Evolutionary conservation across 2,888 invertebrate genomes (phyloP).

Genomic region (Abrostola tripartita): DNA sequence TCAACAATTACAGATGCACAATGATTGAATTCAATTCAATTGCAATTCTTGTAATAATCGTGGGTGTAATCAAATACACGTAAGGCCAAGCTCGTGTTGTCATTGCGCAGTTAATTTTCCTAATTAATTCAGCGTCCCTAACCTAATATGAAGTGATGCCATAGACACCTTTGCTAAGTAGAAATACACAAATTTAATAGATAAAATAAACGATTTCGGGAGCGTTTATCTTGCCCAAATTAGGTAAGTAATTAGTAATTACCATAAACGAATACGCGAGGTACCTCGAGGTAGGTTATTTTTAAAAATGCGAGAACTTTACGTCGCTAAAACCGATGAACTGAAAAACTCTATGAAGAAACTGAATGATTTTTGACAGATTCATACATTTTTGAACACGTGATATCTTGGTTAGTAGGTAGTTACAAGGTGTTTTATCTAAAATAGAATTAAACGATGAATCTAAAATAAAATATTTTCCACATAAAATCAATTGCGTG

Average conservation of each 20-base stretch:
- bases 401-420: too few relatives aligned
- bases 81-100: slow-evolving; percentile 53
- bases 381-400: too few relatives aligned
- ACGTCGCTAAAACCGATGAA: too few relatives aligned
- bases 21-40: slow-evolving; percentile 64
- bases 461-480: neutral
- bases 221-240: too few relatives aligned
- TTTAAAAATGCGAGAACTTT: too few relatives aligned
- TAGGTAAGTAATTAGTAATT: too few relatives aligned
- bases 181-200: slow-evolving; percentile 10
- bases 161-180: slow-evolving; percentile 27
- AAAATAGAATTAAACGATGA: neutral
- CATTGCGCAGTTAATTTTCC: slow-evolving; percentile 44
- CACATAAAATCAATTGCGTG: slow-evolving; percentile 3
- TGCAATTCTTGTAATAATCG: slow-evolving; percentile 60
- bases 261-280: too few relatives aligned
- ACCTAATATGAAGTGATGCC: slow-evolving; percentile 41
- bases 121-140: slow-evolving; percentile 57
- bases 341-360: too few relatives aligned
- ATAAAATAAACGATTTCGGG: too few relatives aligned
- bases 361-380: too few relatives aligned
- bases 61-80: slow-evolving; percentile 60
- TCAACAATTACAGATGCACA: slow-evolving; percentile 61
- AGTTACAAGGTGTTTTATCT: neutral
- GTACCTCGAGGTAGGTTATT: too few relatives aligned